phyloP scores from a whole-genome alignment of 1,140 invertebrate genomes.

The Lepidostoma basale region DNA sequence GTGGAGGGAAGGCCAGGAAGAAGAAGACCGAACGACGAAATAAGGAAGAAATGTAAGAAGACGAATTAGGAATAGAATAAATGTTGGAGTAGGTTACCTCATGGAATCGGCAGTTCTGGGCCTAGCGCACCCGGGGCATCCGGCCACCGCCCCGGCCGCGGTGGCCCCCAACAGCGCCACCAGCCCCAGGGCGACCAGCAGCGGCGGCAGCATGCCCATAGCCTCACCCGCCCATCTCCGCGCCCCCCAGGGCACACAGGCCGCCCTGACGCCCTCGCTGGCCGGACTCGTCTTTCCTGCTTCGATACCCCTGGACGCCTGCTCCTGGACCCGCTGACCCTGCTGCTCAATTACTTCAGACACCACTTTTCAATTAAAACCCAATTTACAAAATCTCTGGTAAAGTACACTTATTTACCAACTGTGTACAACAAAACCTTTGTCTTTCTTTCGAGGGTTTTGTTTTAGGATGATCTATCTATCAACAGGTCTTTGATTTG shows the following conservation, averaged over 20 bases:
- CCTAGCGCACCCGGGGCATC: conserved; percentile 40
- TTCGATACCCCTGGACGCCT: background rate
- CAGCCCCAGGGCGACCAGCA: conserved; percentile 13
- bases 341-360: too few relatives aligned
- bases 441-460: too few relatives aligned
- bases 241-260: conserved; percentile 14
- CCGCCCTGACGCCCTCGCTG: conserved; percentile 5
- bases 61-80: too few relatives aligned
- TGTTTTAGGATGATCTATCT: too few relatives aligned
- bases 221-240: background rate
- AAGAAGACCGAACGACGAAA: too few relatives aligned
- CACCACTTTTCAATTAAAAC: too few relatives aligned
- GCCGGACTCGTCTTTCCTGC: background rate
- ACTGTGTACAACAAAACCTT: too few relatives aligned
- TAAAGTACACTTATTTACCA: too few relatives aligned
- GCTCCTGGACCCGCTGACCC: too few relatives aligned
- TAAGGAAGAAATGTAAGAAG: background rate
- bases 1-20: too few relatives aligned
- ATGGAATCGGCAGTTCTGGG: conserved; percentile 44
- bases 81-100: conserved; percentile 35
- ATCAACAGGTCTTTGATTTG: too few relatives aligned
- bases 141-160: conserved; percentile 27
- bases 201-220: conserved; percentile 20
- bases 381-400: too few relatives aligned
- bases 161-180: conserved; percentile 4